Evolutionary conservation across 2,888 invertebrate genomes (phyloP), one percentile per base, ranked within the genome.

Genomic region (Helicoverpa assulta): DNA sequence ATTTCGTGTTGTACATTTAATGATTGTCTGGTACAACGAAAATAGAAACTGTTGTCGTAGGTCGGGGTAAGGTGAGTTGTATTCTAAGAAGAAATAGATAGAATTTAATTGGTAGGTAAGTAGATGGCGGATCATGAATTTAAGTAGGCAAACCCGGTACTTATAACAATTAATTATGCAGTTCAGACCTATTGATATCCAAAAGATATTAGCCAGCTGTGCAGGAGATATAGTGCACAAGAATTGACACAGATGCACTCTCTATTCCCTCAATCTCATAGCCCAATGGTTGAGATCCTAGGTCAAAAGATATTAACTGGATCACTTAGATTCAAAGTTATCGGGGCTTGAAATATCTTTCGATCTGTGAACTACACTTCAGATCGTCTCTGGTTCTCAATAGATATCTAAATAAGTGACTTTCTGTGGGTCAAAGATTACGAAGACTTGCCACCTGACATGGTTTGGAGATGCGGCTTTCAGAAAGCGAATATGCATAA

Each of bases 1-100:
- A 51, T 51, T 18, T 68, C 47, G n/a, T 63, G 59, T 74, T 29
- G 7, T 14, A 33, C 6, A 51, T 54, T 67, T 53, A 33, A 58
- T 61, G 53, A n/a, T 14, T 29, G 0, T 19, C 5, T 12, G 6
- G 26, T 5, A 1, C 5, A 8, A 12, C 47, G 10, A 5, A 65
- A 60, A 56, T 53, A 57, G n/a, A 66, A 29, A 19, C 2, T 40
- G 18, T 59, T 66, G 16, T 1, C 47, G 26, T 50, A 55, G 52
- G 73, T 66, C 29, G 40, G 12, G 43, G 47, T 5, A 19, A 56
- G 16, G 43, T 2, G 8, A 59, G 21, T 29, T 5, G 4, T 5
- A 43, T 70, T 55, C 16, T 18, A 10, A 18, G 21, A 43, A 70
- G 8, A n/a, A 50, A 21, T 40, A 14, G 14, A 43, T 43, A 16